Evolutionary conservation across 2,113 vertebrate species (phyloP).

Genomic region (Alouatta palliata): DNA sequence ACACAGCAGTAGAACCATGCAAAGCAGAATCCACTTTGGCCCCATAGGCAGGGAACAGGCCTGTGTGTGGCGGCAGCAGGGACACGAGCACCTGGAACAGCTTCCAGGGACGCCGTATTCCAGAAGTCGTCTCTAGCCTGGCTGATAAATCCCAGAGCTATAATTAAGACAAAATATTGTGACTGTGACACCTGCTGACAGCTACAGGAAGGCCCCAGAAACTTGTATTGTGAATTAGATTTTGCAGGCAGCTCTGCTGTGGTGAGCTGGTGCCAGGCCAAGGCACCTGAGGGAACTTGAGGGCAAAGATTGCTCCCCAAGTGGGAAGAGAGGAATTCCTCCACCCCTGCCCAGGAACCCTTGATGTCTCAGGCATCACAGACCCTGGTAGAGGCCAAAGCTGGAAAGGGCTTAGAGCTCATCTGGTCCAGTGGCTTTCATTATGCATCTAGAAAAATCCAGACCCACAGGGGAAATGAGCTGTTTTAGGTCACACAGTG

Average conservation of each 20-base stretch:
- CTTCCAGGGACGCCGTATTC: neutral
- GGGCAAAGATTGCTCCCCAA: neutral
- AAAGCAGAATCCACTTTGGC: neutral
- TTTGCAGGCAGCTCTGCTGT: constrained; percentile 21
- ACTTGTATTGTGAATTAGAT: constrained; percentile 35
- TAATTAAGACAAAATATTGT: constrained; percentile 49
- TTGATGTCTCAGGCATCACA: neutral
- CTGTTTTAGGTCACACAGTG: neutral
- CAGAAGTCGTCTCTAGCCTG: constrained; percentile 59
- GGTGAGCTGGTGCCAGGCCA: neutral
- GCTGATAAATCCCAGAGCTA: constrained; percentile 63
- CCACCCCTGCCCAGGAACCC: neutral
- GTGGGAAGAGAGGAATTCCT: neutral
- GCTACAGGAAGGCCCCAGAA: constrained; percentile 40
- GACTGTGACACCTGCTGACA: constrained; percentile 63
- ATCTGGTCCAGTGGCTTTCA: neutral
- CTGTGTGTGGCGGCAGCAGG: neutral
- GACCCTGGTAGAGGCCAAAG: neutral
- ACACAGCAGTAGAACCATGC: neutral
- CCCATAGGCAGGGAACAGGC: neutral
- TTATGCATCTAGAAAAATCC: neutral
- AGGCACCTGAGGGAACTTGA: neutral
- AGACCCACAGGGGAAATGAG: neutral
- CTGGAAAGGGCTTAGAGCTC: neutral
- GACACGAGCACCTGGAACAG: neutral